phyloP scores from a whole-genome alignment of 2,113 vertebrate species.

The Gallinago undulata region DNA sequence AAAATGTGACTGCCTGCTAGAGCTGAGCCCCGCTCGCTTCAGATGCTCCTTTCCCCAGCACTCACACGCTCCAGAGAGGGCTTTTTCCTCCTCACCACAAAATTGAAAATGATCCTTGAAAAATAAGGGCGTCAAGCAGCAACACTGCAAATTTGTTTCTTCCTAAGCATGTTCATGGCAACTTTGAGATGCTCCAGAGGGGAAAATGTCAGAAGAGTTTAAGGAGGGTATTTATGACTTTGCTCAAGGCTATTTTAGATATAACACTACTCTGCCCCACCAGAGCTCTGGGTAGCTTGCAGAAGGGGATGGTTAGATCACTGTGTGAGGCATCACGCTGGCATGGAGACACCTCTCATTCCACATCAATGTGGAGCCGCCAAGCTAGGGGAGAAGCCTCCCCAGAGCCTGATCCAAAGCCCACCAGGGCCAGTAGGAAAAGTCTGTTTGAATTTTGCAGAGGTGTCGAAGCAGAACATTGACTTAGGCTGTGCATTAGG shows the following conservation, averaged over 20 bases:
- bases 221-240: neutral
- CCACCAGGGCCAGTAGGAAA: neutral
- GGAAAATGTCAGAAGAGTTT: neutral
- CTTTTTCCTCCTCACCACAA: neutral
- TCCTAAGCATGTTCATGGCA: neutral
- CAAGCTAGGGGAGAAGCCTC: neutral
- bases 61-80: neutral
- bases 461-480: neutral
- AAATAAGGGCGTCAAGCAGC: conserved; percentile 1
- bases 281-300: neutral
- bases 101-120: neutral
- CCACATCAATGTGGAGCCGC: rapidly evolving
- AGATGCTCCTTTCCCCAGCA: neutral
- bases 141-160: neutral
- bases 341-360: neutral
- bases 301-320: neutral
- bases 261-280: neutral
- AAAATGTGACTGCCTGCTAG: neutral
- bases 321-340: neutral
- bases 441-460: neutral
- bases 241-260: neutral
- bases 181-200: neutral
- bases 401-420: neutral
- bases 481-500: neutral
- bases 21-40: neutral